Evolutionary conservation across 2,888 invertebrate genomes (phyloP).

Genomic region (Smittia aterrima): DNA sequence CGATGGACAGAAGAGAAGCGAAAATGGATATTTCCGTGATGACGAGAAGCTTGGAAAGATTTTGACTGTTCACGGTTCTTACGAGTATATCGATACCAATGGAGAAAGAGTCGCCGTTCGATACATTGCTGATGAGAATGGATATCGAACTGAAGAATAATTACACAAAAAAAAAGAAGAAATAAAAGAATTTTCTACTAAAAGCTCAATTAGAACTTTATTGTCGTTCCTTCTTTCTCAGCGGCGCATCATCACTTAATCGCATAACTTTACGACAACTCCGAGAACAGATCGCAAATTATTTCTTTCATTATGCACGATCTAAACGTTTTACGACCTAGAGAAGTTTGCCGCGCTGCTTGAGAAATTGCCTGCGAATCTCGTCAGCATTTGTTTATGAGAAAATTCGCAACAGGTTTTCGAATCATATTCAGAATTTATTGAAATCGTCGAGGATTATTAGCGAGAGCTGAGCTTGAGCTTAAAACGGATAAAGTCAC

Average conservation of each 20-base stretch:
- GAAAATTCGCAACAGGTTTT: too few species aligned
- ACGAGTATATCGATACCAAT: not conserved
- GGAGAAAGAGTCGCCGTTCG: not conserved
- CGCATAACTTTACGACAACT: not conserved
- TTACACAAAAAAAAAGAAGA: not conserved
- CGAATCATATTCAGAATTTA: too few species aligned
- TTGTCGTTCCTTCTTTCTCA: not conserved
- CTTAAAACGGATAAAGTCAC: too few species aligned
- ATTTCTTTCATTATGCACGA: not conserved
- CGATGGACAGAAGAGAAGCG: conserved; percentile 27
- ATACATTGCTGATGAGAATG: conserved; percentile 1
- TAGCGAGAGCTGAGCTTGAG: too few species aligned
- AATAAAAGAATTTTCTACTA: not conserved
- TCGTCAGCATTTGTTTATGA: too few species aligned
- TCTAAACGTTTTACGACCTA: not conserved
- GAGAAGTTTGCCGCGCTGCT: not conserved
- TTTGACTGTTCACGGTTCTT: conserved; percentile 13
- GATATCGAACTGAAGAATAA: not conserved
- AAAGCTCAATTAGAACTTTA: not conserved
- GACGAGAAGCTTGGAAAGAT: not conserved
- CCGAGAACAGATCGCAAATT: not conserved
- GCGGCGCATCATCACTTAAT: not conserved
- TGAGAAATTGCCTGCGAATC: not conserved
- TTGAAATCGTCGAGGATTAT: too few species aligned
- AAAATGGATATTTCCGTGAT: conserved; percentile 20